These are phyloP conservation scores for Drosophila bunnanda DNA, from an alignment of 2,888 invertebrate genomes.

Conservation along the genomic window DNA sequence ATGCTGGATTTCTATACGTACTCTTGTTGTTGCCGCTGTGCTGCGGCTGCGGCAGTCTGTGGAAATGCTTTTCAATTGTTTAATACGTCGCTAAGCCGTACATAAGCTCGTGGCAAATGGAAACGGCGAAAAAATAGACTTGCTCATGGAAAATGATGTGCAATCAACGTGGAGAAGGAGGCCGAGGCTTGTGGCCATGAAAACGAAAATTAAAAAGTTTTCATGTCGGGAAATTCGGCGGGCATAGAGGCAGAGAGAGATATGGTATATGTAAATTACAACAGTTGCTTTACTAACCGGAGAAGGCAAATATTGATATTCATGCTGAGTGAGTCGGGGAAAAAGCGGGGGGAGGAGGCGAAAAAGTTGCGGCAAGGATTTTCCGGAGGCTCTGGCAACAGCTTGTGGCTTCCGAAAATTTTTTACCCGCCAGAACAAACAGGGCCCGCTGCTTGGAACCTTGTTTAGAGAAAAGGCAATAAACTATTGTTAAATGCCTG, in stretches of 20 bases:
- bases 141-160: slow-evolving; percentile 68
- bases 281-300: slow-evolving; percentile 60
- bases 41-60: slow-evolving; percentile 46
- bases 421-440: slow-evolving; percentile 28
- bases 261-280: slow-evolving; percentile 66
- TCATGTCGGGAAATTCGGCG: slow-evolving; percentile 27
- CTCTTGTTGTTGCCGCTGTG: slow-evolving; percentile 18
- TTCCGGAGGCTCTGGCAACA: slow-evolving; percentile 51
- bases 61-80: slow-evolving; percentile 75
- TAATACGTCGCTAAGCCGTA: slow-evolving; percentile 74
- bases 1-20: slow-evolving; percentile 21
- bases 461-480: slow-evolving; percentile 46
- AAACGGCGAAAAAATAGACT: slow-evolving; percentile 46
- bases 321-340: slow-evolving; percentile 26
- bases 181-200: slow-evolving; percentile 59
- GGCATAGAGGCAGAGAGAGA: slow-evolving; percentile 13
- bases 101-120: slow-evolving; percentile 67
- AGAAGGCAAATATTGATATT: slow-evolving; percentile 75
- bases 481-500: slow-evolving; percentile 57
- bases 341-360: slow-evolving; percentile 23
- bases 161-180: slow-evolving; percentile 56
- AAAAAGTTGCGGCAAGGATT: slow-evolving; percentile 47
- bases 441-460: slow-evolving; percentile 8
- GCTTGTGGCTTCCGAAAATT: slow-evolving; percentile 58
- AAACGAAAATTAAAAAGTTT: slow-evolving; percentile 76